Conservation (phyloP, 2,888 invertebrate species). For the Conistra vaccinii region DNA sequence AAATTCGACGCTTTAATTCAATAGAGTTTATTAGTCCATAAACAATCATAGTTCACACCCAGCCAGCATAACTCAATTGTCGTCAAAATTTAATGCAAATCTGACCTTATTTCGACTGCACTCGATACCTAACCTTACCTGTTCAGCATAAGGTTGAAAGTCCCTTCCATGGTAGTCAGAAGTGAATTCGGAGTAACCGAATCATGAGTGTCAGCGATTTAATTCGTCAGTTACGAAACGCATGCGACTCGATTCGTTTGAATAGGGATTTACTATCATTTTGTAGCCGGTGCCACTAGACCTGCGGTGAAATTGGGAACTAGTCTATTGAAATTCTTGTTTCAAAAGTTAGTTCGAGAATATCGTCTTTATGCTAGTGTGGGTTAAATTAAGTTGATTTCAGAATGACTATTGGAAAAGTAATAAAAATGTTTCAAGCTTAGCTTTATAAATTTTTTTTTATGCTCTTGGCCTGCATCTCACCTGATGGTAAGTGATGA, state of each 20-base stretch:
- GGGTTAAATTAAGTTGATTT: not conserved
- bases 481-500: too few species aligned
- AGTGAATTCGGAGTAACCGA: conserved; percentile 54
- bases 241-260: conserved; percentile 62
- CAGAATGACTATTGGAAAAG: not conserved
- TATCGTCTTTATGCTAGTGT: not conserved
- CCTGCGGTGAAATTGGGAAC: conserved; percentile 21
- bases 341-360: not conserved
- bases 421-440: not conserved
- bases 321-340: not conserved
- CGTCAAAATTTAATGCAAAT: conserved; percentile 71
- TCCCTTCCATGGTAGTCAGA: not conserved
- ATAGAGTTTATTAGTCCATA: conserved; percentile 57
- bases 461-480: too few species aligned
- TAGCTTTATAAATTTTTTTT: too few species aligned
- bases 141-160: not conserved
- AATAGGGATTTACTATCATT: conserved; percentile 68
- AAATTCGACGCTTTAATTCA: conserved; percentile 43
- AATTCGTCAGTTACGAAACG: conserved; percentile 72
- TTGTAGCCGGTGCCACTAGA: conserved; percentile 20
- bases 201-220: conserved; percentile 65
- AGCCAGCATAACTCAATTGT: conserved; percentile 70
- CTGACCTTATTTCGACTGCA: conserved; percentile 66
- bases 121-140: not conserved
- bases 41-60: conserved; percentile 63